Evolutionary conservation across 2,888 invertebrate species (phyloP).

Genomic region (Sisyra nigra): DNA sequence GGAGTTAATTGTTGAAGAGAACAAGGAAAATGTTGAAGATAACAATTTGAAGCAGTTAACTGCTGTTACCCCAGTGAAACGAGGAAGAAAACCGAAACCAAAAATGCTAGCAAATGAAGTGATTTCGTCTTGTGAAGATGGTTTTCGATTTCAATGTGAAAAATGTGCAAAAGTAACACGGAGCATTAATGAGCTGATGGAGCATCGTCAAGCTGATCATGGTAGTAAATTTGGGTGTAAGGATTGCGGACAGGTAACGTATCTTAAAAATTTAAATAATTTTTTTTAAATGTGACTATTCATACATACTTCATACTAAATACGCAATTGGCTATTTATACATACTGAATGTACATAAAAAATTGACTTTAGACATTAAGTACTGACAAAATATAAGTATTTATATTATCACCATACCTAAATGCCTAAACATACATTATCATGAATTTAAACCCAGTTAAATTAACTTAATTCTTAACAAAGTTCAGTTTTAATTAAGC

Average conservation of each 20-base stretch:
- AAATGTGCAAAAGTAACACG: slow-evolving; percentile 23
- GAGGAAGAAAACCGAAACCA: slow-evolving; percentile 23
- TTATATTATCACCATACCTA: too few relatives aligned
- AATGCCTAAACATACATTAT: too few relatives aligned
- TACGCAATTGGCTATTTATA: too few relatives aligned
- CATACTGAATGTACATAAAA: too few relatives aligned
- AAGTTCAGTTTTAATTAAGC: too few relatives aligned
- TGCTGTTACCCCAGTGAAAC: slow-evolving; percentile 14
- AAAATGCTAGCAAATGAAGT: slow-evolving; percentile 6
- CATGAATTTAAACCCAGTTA: too few relatives aligned
- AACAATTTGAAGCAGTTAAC: background rate
- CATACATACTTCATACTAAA: too few relatives aligned
- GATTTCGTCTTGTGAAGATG: slow-evolving; percentile 14
- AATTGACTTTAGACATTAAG: too few relatives aligned
- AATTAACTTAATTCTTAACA: too few relatives aligned
- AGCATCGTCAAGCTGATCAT: slow-evolving; percentile 24
- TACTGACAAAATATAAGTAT: too few relatives aligned
- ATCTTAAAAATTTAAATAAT: background rate
- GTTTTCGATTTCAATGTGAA: slow-evolving; percentile 27
- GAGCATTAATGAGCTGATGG: slow-evolving; percentile 21
- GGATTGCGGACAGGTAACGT: slow-evolving; percentile 27
- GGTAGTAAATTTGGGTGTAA: slow-evolving; percentile 26
- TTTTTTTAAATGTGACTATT: background rate
- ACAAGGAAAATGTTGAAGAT: background rate
- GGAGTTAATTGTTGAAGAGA: background rate